Conservation (phyloP, 2,113 vertebrate species). For the Microtus ochrogaster region DNA sequence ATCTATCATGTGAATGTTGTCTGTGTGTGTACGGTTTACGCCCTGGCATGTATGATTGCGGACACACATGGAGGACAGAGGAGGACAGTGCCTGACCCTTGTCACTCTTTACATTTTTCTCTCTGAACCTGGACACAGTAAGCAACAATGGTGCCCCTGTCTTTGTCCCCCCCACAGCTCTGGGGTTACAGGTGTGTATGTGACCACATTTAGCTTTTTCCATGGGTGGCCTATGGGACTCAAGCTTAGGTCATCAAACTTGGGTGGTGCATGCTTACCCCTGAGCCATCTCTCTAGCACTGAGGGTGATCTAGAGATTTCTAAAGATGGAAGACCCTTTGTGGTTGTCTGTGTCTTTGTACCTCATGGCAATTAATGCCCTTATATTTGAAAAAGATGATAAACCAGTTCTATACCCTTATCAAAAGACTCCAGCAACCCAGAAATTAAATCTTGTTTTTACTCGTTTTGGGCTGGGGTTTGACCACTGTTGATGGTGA, state of each 20-base stretch:
- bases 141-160: too few relatives aligned
- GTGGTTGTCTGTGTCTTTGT: not conserved
- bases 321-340: not conserved
- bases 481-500: not conserved
- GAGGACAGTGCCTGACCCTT: not conserved
- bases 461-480: not conserved
- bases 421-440: not conserved
- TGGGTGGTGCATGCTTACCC: too few relatives aligned
- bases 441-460: not conserved
- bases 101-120: not conserved
- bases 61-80: not conserved
- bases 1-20: not conserved
- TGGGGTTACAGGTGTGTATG: too few relatives aligned
- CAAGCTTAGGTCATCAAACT: not conserved
- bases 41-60: not conserved
- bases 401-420: rapidly evolving
- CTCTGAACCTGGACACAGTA: not conserved
- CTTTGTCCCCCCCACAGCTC: too few relatives aligned
- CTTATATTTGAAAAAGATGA: not conserved
- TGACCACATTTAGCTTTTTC: not conserved
- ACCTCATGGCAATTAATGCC: not conserved
- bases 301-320: not conserved
- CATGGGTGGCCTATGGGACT: not conserved
- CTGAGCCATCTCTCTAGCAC: not conserved
- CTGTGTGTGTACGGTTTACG: not conserved